Evolutionary conservation across 2,113 vertebrate species (phyloP).

Genomic region (Motacilla alba): DNA sequence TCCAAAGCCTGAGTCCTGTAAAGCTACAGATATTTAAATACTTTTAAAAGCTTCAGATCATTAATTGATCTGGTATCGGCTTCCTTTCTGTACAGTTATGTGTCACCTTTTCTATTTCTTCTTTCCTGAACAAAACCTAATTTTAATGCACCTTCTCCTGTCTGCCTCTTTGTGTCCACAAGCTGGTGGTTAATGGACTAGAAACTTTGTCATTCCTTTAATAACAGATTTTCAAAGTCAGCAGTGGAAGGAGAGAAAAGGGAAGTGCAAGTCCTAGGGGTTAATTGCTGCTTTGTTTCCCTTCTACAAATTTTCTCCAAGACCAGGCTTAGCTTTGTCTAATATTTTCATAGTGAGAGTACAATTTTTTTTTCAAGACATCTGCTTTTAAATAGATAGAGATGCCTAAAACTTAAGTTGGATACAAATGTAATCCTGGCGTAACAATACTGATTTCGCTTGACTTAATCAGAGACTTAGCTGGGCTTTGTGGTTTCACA

Average conservation of each 20-base stretch:
- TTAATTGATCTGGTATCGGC: not conserved
- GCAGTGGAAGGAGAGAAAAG: not conserved
- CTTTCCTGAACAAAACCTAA: not conserved
- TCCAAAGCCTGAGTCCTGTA: not conserved
- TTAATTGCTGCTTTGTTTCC: conserved; percentile 19
- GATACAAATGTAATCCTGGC: not conserved
- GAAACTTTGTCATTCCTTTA: not conserved
- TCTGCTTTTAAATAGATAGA: not conserved
- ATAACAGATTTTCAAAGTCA: conserved; percentile 6
- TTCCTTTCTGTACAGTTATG: not conserved
- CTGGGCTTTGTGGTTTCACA: conserved; percentile 30
- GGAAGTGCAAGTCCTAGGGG: not conserved
- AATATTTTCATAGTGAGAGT: not conserved
- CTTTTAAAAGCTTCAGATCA: not conserved
- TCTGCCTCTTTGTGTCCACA: not conserved
- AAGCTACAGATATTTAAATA: not conserved
- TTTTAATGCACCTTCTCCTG: not conserved
- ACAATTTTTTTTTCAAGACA: not conserved
- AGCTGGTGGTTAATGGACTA: conserved; percentile 17
- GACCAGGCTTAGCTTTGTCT: not conserved
- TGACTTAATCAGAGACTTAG: conserved; percentile 4
- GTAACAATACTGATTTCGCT: not conserved
- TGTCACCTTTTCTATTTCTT: not conserved
- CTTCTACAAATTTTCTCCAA: not conserved
- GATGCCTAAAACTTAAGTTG: not conserved